Percentiles rank a stretch among this genome's conserved stretches.
Conservation (phyloP, 37 sponge, comb jelly and placozoan genomes). For the Amphimedon queenslandica region DNA sequence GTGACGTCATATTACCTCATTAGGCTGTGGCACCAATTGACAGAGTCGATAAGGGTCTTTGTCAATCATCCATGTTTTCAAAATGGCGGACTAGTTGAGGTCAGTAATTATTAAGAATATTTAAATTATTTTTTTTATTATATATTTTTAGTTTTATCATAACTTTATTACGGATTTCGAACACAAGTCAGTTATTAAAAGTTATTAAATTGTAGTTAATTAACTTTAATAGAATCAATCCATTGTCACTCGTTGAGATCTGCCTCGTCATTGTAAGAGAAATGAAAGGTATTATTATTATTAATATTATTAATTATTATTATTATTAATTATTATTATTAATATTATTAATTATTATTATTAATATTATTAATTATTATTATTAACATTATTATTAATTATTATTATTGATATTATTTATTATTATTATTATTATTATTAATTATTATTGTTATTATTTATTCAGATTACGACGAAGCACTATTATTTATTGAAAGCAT, state of each 20-base stretch:
- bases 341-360: too few species aligned
- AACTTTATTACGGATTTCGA: slow-evolving; percentile 68
- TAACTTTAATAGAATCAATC: slow-evolving; percentile 48
- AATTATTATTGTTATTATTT: background rate
- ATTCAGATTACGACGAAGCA: slow-evolving; percentile 25
- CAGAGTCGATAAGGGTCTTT: slow-evolving; percentile 34
- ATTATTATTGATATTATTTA: too few species aligned
- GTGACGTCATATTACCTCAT: background rate
- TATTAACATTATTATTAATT: too few species aligned
- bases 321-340: too few species aligned
- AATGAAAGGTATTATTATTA: slow-evolving; percentile 51
- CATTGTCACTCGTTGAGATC: slow-evolving; percentile 66
- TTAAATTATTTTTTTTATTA: background rate
- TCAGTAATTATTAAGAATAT: background rate
- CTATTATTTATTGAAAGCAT: slow-evolving; percentile 40
- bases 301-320: too few species aligned
- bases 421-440: background rate
- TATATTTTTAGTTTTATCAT: slow-evolving; percentile 46
- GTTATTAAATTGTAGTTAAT: background rate
- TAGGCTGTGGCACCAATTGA: slow-evolving; percentile 81
- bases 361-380: too few species aligned
- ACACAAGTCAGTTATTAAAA: slow-evolving; percentile 39
- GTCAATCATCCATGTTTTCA: slow-evolving; percentile 32
- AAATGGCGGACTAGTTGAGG: slow-evolving; percentile 56
- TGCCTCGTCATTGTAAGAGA: slow-evolving; percentile 30